Evolutionary conservation across 2,888 invertebrate genomes (phyloP).

Genomic region (Tetragonisca angustula): DNA sequence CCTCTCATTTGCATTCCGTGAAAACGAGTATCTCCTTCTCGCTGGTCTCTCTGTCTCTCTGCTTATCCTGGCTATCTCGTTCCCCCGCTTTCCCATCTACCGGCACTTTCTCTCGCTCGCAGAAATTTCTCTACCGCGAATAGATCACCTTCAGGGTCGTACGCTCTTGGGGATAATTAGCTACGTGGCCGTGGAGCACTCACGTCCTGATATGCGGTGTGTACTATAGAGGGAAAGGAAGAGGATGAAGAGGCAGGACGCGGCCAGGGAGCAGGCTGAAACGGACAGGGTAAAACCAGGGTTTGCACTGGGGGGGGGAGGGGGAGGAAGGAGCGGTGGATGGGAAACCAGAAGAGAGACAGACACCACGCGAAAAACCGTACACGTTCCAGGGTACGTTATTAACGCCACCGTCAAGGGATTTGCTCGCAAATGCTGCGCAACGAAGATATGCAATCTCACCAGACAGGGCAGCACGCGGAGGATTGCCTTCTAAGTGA

Average conservation of each 20-base stretch:
- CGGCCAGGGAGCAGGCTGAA: background rate
- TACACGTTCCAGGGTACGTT: slow-evolving; percentile 68
- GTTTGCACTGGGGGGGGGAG: background rate
- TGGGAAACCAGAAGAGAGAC: background rate
- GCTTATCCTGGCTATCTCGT: slow-evolving; percentile 5
- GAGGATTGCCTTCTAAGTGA: slow-evolving; percentile 73
- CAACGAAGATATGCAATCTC: slow-evolving; percentile 71
- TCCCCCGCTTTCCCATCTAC: slow-evolving; percentile 60
- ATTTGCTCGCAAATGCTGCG: slow-evolving; percentile 69
- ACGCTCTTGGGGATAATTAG: slow-evolving; percentile 81
- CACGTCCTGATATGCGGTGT: slow-evolving; percentile 70
- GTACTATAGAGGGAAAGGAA: slow-evolving; percentile 55
- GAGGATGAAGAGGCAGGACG: slow-evolving; percentile 18
- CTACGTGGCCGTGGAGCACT: slow-evolving; percentile 76
- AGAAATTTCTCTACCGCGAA: slow-evolving; percentile 77
- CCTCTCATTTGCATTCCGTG: slow-evolving; percentile 79
- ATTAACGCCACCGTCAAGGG: slow-evolving; percentile 71
- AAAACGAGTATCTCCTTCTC: slow-evolving; percentile 68
- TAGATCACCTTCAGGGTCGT: slow-evolving; percentile 81
- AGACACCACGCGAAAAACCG: slow-evolving; percentile 58
- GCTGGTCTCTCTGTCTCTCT: background rate
- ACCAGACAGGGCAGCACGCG: slow-evolving; percentile 51
- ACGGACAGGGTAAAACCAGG: background rate
- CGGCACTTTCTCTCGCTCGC: slow-evolving; percentile 60
- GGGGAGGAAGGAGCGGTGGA: too few species aligned